These are phyloP conservation scores for Diadegma fenestrale DNA, from an alignment of 2,888 invertebrate species.

Conservation along the genomic window DNA sequence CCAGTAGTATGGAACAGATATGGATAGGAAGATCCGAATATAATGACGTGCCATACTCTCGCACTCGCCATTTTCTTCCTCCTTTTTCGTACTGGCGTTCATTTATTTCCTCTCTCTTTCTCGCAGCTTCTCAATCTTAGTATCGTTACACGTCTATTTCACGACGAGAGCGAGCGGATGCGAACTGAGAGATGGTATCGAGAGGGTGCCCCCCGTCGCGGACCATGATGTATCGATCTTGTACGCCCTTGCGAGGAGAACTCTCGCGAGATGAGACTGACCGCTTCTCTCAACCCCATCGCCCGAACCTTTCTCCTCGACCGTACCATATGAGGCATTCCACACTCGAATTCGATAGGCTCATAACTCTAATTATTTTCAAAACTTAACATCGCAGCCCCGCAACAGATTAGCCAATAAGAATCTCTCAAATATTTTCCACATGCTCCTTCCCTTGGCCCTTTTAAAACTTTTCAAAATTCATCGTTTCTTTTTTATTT, in stretches of 20 bases:
- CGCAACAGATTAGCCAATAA: conserved; percentile 2
- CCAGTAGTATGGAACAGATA: conserved; percentile 57
- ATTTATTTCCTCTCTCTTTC: conserved; percentile 52
- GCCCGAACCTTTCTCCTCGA: conserved; percentile 77
- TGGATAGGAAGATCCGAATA: conserved; percentile 61
- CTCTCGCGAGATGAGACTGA: conserved; percentile 69
- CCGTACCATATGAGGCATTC: conserved; percentile 51
- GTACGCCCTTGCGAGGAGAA: conserved; percentile 78
- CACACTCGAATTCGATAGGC: conserved; percentile 52
- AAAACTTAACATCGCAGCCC: neutral
- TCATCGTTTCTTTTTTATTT: neutral
- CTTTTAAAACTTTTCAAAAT: neutral
- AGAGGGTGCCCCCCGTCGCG: conserved; percentile 79
- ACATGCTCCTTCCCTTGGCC: neutral
- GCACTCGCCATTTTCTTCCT: conserved; percentile 44
- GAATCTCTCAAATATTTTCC: neutral
- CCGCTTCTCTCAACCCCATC: conserved; percentile 54
- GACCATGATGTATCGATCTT: conserved; percentile 83
- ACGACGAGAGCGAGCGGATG: conserved; percentile 72
- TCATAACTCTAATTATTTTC: conserved; percentile 24
- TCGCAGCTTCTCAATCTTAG: conserved; percentile 64
- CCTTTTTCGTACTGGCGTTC: conserved; percentile 51
- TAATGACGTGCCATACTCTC: conserved; percentile 56
- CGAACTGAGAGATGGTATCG: conserved; percentile 80
- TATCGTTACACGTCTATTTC: conserved; percentile 77